Evolutionary conservation across 2,797 vertebrate genomes (phyloP).

Genomic region (Nannoperca australis): DNA sequence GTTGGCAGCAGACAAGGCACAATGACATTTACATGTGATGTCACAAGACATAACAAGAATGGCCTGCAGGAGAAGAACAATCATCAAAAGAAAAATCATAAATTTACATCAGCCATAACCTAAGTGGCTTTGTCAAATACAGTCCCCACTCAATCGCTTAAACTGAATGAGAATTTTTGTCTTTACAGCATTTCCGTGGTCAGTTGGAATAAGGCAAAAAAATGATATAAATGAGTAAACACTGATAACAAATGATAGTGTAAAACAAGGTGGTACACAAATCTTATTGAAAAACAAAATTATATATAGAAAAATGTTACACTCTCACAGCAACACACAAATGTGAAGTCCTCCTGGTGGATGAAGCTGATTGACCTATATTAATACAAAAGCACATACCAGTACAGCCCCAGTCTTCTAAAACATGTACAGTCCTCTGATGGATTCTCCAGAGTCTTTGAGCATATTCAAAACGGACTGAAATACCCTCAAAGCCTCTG

Average conservation of each 20-base stretch:
- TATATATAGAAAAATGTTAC: slow-evolving; percentile 57
- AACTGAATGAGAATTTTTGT: slow-evolving; percentile 46
- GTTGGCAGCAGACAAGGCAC: slow-evolving; percentile 84
- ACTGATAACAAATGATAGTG: slow-evolving; percentile 70
- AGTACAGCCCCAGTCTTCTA: slow-evolving; percentile 51
- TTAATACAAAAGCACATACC: slow-evolving; percentile 52
- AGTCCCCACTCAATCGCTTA: slow-evolving; percentile 51
- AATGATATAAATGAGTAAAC: slow-evolving; percentile 70
- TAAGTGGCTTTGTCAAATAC: slow-evolving; percentile 76
- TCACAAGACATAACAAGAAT: slow-evolving; percentile 56
- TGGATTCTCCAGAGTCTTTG: slow-evolving; percentile 47
- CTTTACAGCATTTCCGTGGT: slow-evolving; percentile 78
- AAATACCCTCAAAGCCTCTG: slow-evolving; percentile 35
- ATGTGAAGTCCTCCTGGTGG: slow-evolving; percentile 50
- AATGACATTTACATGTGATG: slow-evolving; percentile 60
- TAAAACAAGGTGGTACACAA: slow-evolving; percentile 72
- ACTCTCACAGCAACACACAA: slow-evolving; percentile 60
- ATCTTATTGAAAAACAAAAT: slow-evolving; percentile 48
- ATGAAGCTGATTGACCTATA: slow-evolving; percentile 62
- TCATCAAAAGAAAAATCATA: slow-evolving; percentile 18
- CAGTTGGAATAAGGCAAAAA: slow-evolving; percentile 70
- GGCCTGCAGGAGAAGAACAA: slow-evolving; percentile 64
- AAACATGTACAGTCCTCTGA: slow-evolving; percentile 54
- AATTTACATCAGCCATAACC: slow-evolving; percentile 69
- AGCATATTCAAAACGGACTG: slow-evolving; percentile 35